Percentiles rank a stretch among this genome's conserved stretches.
Evolutionary conservation across 2,113 vertebrate genomes (phyloP).

Genomic region (Ailuropoda melanoleuca): DNA sequence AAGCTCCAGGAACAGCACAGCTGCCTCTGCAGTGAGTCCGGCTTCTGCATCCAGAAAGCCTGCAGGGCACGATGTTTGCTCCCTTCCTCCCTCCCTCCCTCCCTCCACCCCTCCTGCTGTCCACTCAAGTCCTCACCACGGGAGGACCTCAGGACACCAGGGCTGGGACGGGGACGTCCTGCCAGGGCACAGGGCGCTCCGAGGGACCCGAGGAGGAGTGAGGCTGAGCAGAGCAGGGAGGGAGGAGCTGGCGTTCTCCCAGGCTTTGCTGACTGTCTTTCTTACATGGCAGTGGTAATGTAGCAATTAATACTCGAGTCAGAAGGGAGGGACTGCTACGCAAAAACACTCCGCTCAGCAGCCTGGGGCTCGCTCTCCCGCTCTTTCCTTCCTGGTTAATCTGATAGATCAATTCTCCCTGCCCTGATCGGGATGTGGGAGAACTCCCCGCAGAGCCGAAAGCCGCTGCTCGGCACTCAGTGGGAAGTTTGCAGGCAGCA

Average conservation of each 20-base stretch:
- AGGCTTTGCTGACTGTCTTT: slow-evolving; percentile 61
- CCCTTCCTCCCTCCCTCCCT: not conserved
- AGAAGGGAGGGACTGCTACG: slow-evolving; percentile 54
- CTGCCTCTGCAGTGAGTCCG: slow-evolving; percentile 36
- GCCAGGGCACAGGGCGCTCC: not conserved
- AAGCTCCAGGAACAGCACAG: not conserved
- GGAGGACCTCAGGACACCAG: not conserved
- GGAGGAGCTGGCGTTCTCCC: slow-evolving; percentile 64
- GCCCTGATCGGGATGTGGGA: not conserved
- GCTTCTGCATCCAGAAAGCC: slow-evolving; percentile 28
- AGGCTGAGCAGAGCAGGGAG: slow-evolving; percentile 48
- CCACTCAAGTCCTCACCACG: not conserved
- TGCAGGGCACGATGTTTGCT: not conserved
- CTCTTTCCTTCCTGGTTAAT: not conserved
- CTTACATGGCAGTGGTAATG: slow-evolving; percentile 68
- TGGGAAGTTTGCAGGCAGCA: slow-evolving; percentile 63
- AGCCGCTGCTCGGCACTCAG: not conserved
- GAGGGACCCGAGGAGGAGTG: not conserved
- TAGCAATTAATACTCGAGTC: slow-evolving; percentile 75
- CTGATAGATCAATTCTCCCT: slow-evolving; percentile 38
- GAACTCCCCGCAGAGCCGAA: slow-evolving; percentile 3
- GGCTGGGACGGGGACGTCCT: not conserved
- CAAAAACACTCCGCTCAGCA: slow-evolving; percentile 24
- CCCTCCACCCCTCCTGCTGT: not conserved
- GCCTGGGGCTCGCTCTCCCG: not conserved